Evolutionary conservation across 2,113 vertebrate species (phyloP).

Genomic region (Phylloscopus whistleri): DNA sequence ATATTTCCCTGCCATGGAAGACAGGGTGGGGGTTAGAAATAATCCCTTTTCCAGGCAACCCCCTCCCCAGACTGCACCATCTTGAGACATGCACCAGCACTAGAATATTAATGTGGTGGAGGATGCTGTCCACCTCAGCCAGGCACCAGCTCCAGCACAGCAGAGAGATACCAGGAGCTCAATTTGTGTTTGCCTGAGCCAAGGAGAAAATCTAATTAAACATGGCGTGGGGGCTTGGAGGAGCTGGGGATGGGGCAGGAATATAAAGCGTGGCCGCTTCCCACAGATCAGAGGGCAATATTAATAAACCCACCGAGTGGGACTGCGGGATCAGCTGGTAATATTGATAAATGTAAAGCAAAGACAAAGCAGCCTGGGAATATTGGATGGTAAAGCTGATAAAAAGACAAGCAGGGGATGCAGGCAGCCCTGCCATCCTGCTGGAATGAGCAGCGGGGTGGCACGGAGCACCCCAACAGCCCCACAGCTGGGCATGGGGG

Average conservation of each 20-base stretch:
- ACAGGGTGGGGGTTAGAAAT: neutral
- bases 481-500: fast-evolving
- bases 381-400: constrained; percentile 63
- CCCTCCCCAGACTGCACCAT: neutral
- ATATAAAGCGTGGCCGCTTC: constrained; percentile 70
- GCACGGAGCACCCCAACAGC: fast-evolving
- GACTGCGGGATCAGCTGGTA: constrained; percentile 49
- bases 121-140: constrained; percentile 2
- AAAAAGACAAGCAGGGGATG: neutral
- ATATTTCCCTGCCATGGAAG: neutral
- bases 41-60: neutral
- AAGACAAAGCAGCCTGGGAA: constrained; percentile 67
- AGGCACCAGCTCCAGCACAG: constrained; percentile 13
- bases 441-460: neutral
- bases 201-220: constrained; percentile 81
- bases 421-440: neutral
- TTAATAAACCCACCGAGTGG: constrained; percentile 74
- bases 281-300: constrained; percentile 79
- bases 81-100: neutral
- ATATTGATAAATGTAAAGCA: constrained; percentile 78
- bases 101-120: constrained; percentile 4
- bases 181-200: constrained; percentile 73
- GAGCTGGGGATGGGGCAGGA: constrained; percentile 69
- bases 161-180: constrained; percentile 60
- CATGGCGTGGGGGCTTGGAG: constrained; percentile 72